Evolutionary conservation across 2,113 vertebrate genomes (phyloP).

Genomic region (Manacus vitellinus): DNA sequence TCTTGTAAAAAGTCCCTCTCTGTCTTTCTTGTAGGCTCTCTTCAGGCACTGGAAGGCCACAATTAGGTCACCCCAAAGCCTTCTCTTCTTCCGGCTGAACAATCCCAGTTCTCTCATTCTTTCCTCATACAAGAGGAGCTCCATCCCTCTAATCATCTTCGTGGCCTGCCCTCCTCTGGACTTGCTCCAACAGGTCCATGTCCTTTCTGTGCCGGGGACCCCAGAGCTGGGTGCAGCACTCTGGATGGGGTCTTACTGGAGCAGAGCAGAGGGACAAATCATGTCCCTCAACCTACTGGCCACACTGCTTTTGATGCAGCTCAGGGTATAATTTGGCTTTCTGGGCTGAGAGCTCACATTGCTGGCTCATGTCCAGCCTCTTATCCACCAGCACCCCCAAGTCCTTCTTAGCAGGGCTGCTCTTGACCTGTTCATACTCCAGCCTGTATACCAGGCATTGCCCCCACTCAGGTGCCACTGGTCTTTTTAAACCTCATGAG

Average conservation of each 20-base stretch:
- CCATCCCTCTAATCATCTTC: neutral
- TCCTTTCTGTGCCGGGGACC: neutral
- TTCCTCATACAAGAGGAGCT: neutral
- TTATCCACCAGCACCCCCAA: neutral
- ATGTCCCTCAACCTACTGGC: neutral
- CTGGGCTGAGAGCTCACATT: neutral
- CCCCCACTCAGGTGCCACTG: fast-evolving
- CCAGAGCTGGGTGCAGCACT: neutral
- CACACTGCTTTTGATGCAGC: fast-evolving
- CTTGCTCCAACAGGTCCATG: neutral
- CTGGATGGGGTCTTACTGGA: neutral
- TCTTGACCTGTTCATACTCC: neutral
- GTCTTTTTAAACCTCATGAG: neutral
- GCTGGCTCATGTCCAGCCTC: neutral
- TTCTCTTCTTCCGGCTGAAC: neutral
- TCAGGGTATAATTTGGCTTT: fast-evolving
- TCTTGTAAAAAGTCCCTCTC: neutral
- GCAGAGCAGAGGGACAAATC: neutral
- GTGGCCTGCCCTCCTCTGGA: neutral
- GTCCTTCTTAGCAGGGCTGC: neutral
- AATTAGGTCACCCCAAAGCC: neutral
- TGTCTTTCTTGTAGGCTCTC: neutral
- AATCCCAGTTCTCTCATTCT: neutral
- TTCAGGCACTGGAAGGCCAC: neutral
- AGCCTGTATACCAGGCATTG: fast-evolving